These are phyloP conservation scores for Spea hammondii DNA, from an alignment of 2,797 vertebrate genomes.

Conservation along the genomic window DNA sequence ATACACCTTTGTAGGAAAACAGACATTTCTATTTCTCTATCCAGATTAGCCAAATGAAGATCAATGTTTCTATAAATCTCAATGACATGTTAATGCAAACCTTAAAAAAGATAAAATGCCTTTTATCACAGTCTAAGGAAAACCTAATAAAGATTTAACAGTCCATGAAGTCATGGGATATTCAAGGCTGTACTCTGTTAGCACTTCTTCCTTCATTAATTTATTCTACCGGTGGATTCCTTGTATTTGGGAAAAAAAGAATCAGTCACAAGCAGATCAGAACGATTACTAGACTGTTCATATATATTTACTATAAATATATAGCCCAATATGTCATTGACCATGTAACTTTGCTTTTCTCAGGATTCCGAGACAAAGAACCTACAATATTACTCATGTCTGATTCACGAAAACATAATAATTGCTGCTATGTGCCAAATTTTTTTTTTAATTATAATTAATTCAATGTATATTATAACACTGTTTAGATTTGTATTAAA, in stretches of 20 bases:
- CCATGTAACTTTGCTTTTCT: neutral
- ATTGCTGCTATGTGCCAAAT: neutral
- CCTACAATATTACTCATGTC: neutral
- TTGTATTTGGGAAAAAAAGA: constrained; percentile 51
- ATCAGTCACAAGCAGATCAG: constrained; percentile 10
- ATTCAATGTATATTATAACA: too few relatives aligned
- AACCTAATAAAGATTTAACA: constrained; percentile 77
- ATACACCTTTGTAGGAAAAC: constrained; percentile 53
- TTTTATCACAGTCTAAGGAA: constrained; percentile 71
- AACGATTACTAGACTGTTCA: constrained; percentile 45
- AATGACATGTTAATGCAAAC: constrained; percentile 65
- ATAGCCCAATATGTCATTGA: neutral
- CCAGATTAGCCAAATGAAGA: constrained; percentile 67
- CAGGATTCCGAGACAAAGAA: neutral
- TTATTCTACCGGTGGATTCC: constrained; percentile 61
- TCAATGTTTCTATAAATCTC: constrained; percentile 66
- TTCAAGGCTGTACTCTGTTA: constrained; percentile 66
- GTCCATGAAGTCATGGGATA: constrained; percentile 65
- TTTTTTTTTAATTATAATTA: neutral
- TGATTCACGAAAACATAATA: constrained; percentile 3
- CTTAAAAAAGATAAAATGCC: constrained; percentile 72
- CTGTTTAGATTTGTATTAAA: too few relatives aligned
- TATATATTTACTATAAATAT: constrained; percentile 4
- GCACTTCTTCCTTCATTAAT: constrained; percentile 68
- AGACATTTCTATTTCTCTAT: constrained; percentile 60